These are phyloP conservation scores for Manis pentadactyla DNA, from an alignment of 2,797 vertebrate genomes.

Conservation along the genomic window DNA sequence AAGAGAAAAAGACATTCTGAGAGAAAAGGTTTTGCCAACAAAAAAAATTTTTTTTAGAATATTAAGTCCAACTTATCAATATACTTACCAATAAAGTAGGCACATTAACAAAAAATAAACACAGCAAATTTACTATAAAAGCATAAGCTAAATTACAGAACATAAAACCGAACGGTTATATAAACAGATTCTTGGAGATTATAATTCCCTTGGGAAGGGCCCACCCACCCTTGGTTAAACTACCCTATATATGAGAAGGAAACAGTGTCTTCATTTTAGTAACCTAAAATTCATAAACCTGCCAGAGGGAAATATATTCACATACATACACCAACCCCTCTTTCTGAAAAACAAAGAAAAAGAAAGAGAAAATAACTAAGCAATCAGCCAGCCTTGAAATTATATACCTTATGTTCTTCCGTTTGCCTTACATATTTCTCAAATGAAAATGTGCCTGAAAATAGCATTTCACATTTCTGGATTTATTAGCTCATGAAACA, in stretches of 20 bases:
- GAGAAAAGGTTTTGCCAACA: not conserved
- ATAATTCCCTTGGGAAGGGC: not conserved
- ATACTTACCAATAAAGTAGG: not conserved
- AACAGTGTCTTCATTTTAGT: not conserved
- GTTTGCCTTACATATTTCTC: not conserved
- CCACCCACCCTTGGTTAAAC: not conserved
- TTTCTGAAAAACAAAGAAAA: not conserved
- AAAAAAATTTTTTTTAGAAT: not conserved
- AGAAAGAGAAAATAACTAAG: not conserved
- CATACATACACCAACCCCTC: not conserved
- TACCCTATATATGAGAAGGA: not conserved
- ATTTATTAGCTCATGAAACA: slow-evolving; percentile 1
- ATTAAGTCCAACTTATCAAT: slow-evolving; percentile 16
- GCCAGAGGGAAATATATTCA: not conserved
- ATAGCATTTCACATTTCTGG: slow-evolving; percentile 4
- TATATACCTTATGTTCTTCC: not conserved
- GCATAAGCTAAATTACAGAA: slow-evolving; percentile 31
- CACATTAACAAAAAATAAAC: not conserved
- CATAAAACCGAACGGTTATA: not conserved
- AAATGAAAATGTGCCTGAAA: slow-evolving; percentile 39
- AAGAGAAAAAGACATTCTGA: not conserved
- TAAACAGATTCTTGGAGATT: not conserved
- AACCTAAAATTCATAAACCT: slow-evolving; percentile 43
- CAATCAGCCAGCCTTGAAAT: not conserved
- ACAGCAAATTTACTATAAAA: not conserved